Conservation (phyloP, 2,797 vertebrate genomes). For the Chelon auratus region DNA sequence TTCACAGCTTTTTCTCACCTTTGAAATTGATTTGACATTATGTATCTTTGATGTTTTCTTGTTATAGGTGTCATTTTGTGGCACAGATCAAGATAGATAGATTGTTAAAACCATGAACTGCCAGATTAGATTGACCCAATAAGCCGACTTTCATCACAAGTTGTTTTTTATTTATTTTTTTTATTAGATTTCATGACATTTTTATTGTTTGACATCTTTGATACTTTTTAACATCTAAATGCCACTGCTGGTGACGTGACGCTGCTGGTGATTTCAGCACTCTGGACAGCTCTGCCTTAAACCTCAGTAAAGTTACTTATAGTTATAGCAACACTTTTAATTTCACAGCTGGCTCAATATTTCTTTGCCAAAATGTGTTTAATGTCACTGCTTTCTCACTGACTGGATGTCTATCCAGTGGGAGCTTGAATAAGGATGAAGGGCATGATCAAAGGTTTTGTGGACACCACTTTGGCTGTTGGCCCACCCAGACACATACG, state of each 20-base stretch:
- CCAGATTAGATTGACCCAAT: neutral
- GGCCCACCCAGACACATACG: slow-evolving; percentile 24
- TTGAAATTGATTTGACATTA: neutral
- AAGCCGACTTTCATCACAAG: neutral
- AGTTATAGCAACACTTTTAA: slow-evolving; percentile 4
- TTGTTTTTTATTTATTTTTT: neutral
- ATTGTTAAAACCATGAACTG: neutral
- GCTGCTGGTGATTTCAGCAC: neutral
- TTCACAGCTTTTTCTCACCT: slow-evolving; percentile 6
- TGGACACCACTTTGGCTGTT: slow-evolving; percentile 12
- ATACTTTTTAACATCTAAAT: neutral
- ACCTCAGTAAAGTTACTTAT: neutral
- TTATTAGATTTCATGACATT: neutral
- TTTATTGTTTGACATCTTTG: neutral
- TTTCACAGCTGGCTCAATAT: neutral
- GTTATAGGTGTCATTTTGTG: slow-evolving; percentile 7
- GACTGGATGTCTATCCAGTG: neutral
- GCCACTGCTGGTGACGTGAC: neutral
- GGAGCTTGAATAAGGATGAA: slow-evolving; percentile 14
- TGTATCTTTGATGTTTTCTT: neutral
- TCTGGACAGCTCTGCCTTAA: slow-evolving; percentile 2
- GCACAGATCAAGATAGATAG: slow-evolving; percentile 2
- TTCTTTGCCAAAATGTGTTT: slow-evolving; percentile 13
- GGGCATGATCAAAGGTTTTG: slow-evolving; percentile 41
- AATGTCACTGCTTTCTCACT: slow-evolving; percentile 11